Base-by-base conservation (phyloP, 2,113 vertebrate species). In the Neopipo cinnamomea region DNA sequence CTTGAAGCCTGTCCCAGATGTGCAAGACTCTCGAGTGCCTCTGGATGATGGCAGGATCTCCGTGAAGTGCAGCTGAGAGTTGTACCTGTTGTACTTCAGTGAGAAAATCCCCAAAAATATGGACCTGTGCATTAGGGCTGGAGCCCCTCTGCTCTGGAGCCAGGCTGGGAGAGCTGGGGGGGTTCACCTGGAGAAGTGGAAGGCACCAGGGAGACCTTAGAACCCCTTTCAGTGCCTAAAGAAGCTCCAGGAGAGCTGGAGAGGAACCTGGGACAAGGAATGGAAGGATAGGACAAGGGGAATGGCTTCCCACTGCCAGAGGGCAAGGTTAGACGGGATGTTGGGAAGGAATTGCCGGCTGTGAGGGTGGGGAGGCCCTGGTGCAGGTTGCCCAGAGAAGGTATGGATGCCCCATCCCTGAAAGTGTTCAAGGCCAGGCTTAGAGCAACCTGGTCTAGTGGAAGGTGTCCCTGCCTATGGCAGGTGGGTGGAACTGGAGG, bases 41-140 rank as follows among this genome's bases (percentile, higher is more conserved):
- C 53, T 13, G 9, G 78, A 3, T 27, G 37, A 8, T 3, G 53
- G 25, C 47, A 82, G 31, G 14, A 5, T 44, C 17, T 14, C 50
- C 9, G 16, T 0, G 0, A 41, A 79, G 25, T 3, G 5, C 22
- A 25, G 27, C 31, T 55, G 79, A n/a, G 52, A 52, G 30, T 11
- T n/a, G 19, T 5, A 7, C 12, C 6, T 0, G 0, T 8, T 3
- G 8, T 1, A 9, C 3, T 30, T 59, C 52, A 13, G 11, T 1
- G 13, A 14, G 21, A 22, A 79, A 72, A 74, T 11, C 21, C 24
- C 56, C 24, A 5, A 6, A 47, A 39, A 35, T 5, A 1, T 1
- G 3, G 20, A 37, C 1, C 5, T n/a, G 24, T 39, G 28, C 13
- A 6, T 5, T 0, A 31, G 53, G 30, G 17, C 47, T 35, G 62